Conservation (phyloP, 2,113 vertebrate genomes). For the Dicaeum eximium region DNA sequence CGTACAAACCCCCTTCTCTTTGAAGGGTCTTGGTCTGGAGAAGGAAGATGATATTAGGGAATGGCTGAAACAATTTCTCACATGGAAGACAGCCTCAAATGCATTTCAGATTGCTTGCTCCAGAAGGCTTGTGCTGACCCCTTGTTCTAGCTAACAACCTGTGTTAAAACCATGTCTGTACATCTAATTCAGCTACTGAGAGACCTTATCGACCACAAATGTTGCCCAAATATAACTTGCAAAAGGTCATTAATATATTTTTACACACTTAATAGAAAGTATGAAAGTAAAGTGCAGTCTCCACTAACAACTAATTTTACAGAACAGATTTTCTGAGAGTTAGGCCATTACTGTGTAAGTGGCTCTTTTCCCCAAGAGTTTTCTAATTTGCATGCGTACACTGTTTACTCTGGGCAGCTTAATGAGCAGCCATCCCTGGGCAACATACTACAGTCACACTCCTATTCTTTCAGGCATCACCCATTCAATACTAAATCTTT, state of each 20-base stretch:
- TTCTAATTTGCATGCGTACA: not conserved
- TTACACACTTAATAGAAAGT: not conserved
- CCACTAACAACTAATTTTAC: not conserved
- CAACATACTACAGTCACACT: not conserved
- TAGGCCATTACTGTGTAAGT: not conserved
- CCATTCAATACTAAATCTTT: not conserved
- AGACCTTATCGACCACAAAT: not conserved
- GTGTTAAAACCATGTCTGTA: not conserved
- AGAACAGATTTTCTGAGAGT: not conserved
- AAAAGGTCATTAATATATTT: not conserved
- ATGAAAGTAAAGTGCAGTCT: not conserved
- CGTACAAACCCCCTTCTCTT: not conserved
- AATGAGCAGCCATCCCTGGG: not conserved
- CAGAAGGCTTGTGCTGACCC: not conserved
- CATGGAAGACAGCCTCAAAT: not conserved
- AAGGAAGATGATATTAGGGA: not conserved
- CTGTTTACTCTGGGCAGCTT: not conserved
- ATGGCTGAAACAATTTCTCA: not conserved
- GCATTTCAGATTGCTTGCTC: not conserved
- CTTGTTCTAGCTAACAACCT: not conserved
- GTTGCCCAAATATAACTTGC: not conserved
- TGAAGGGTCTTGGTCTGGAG: not conserved
- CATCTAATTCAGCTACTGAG: not conserved
- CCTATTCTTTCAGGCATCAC: not conserved
- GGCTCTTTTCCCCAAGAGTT: not conserved